Evolutionary conservation across 2,113 vertebrate species (phyloP), one percentile per base, ranked within the genome.

Genomic region (Monopterus albus): DNA sequence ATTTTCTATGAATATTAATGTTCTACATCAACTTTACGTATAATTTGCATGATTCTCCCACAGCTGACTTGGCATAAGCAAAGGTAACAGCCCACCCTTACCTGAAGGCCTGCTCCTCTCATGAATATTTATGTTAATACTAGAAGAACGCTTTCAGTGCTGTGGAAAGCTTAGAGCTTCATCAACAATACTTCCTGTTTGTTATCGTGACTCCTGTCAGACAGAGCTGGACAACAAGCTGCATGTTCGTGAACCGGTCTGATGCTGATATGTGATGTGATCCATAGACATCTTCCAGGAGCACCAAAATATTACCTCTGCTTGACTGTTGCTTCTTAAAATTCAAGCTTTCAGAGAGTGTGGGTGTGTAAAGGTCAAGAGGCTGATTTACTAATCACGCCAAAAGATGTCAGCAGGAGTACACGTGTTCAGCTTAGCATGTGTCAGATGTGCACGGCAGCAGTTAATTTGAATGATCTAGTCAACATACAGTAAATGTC

Each of bases 1-100:
- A 60, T 43, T 63, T 1, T 7, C 26, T 42, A 79, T 81, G 50
- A 81, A 86, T 85, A 79, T 84, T 77, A 59, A 83, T 75, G 18
- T 14, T 74, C 4, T 28, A 55, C 38, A 72, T 66, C 33, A 55
- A 50, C 50, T 66, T 58, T 14, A 31, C 25, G 63, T 45, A 65
- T 51, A 39, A 76, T 86, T 73, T 71, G 51, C 61, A 0, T 49
- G 9, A 58, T 38, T 68, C 14, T 68, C 43, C 26, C 39, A 64
- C 66, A 42, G 29, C 26, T 49, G 47, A 75, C 50, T 51, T 60
- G 56, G 80, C 50, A 71, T 68, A 38, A 29, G 39, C 63, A 75
- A 18, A 9, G 25, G 26, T 35, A 64, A 55, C 23, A 38, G 28
- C 28, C 57, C 56, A 15, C 28, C 29, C 20, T 56, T n/a, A 69